phyloP scores from a whole-genome alignment of 2,888 invertebrate species.

The Alcis repandata region DNA sequence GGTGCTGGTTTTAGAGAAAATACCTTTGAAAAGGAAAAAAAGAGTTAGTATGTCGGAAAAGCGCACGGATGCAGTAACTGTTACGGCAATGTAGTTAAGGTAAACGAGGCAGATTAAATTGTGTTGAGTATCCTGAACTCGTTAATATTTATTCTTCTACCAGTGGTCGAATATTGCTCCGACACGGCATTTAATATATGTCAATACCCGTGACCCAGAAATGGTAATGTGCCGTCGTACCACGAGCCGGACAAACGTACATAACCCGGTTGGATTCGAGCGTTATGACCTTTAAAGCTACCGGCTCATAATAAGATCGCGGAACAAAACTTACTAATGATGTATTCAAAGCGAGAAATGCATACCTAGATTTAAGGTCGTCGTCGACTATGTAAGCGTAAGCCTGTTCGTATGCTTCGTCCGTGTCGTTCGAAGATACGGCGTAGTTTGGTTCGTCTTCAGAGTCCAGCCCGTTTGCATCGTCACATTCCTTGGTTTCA shows the following conservation, averaged over 20 bases:
- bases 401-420: slow-evolving; percentile 74
- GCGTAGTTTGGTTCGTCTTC: slow-evolving; percentile 79
- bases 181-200: slow-evolving; percentile 23
- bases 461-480: slow-evolving; percentile 72
- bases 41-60: slow-evolving; percentile 9
- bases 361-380: slow-evolving; percentile 82
- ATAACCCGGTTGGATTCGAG: slow-evolving; percentile 48
- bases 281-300: slow-evolving; percentile 52
- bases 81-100: slow-evolving; percentile 7
- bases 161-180: slow-evolving; percentile 19
- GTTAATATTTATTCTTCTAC: slow-evolving; percentile 20
- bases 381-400: slow-evolving; percentile 81
- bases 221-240: slow-evolving; percentile 29
- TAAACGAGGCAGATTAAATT: slow-evolving; percentile 13
- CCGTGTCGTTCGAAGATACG: slow-evolving; percentile 74
- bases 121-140: slow-evolving; percentile 5
- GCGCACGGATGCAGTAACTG: slow-evolving; percentile 4
- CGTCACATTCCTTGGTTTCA: slow-evolving; percentile 59
- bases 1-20: background rate
- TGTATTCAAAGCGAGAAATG: slow-evolving; percentile 34
- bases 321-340: slow-evolving; percentile 44
- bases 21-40: background rate
- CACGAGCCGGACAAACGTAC: slow-evolving; percentile 41
- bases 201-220: slow-evolving; percentile 45
- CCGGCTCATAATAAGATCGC: slow-evolving; percentile 42